These are phyloP conservation scores for Drosophila buzzatii DNA, from an alignment of 2,888 invertebrate genomes.

Conservation along the genomic window DNA sequence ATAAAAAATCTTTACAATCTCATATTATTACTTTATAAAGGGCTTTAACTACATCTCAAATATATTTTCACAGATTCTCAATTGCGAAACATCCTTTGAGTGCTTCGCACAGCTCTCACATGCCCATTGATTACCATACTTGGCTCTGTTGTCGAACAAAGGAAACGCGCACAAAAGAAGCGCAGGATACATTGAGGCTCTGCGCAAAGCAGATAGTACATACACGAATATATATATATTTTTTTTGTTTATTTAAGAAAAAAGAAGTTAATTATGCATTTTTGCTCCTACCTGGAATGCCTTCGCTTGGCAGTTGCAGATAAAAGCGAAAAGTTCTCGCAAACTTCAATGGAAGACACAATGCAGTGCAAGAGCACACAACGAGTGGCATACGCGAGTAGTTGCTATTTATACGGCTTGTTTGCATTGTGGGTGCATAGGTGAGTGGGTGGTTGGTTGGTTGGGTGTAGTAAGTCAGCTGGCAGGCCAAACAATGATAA, in stretches of 20 bases:
- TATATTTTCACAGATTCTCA: neutral
- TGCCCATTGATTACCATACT: conserved; percentile 33
- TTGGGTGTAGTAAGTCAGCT: conserved; percentile 14
- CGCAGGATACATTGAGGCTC: conserved; percentile 14
- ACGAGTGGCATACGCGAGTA: conserved; percentile 1
- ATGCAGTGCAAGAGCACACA: conserved; percentile 8
- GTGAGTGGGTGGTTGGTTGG: too few species aligned
- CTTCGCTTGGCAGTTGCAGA: conserved; percentile 25
- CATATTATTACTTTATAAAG: neutral
- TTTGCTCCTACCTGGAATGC: conserved; percentile 35
- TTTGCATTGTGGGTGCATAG: neutral
- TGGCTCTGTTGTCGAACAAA: conserved; percentile 45
- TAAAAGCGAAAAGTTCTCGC: conserved; percentile 39
- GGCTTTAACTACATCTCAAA: neutral
- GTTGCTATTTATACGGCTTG: conserved; percentile 25
- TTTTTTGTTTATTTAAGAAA: conserved; percentile 16
- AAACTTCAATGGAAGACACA: conserved; percentile 31
- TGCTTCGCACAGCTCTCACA: conserved; percentile 3
- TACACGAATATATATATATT: neutral
- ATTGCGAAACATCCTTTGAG: conserved; percentile 6
- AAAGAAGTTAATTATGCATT: conserved; percentile 60
- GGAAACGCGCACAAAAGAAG: conserved; percentile 51
- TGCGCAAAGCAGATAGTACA: conserved; percentile 33
- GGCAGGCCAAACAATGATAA: conserved; percentile 69
- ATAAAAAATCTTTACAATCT: neutral